A percentile compares a stretch with the other conserved stretches of the same genome.
Conservation (phyloP, 2,797 vertebrate species). For the Lindbergichthys nudifrons region DNA sequence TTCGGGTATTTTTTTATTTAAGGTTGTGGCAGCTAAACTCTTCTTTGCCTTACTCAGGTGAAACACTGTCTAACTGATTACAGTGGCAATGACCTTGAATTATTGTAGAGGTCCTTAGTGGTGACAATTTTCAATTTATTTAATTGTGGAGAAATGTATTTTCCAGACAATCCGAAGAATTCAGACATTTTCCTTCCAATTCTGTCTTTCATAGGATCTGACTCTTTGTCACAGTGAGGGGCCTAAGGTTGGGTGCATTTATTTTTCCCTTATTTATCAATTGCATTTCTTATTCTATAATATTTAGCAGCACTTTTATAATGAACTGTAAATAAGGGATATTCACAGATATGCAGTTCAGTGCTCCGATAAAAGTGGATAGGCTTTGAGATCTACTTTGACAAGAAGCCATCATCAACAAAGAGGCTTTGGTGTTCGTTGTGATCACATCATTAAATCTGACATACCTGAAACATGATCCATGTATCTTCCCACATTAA, state of each 20-base stretch:
- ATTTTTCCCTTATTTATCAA: not conserved
- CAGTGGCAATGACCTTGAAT: not conserved
- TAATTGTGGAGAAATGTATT: not conserved
- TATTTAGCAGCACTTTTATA: conserved; percentile 5
- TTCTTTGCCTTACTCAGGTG: not conserved
- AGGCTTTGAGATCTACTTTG: conserved; percentile 26
- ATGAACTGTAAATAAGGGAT: not conserved
- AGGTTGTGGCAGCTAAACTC: conserved; percentile 6
- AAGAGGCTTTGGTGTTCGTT: conserved; percentile 39
- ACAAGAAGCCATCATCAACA: conserved; percentile 35
- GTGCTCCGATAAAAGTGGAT: not conserved
- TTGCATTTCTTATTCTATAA: not conserved
- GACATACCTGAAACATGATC: conserved; percentile 37
- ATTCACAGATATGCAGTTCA: conserved; percentile 4
- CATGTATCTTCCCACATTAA: conserved; percentile 52
- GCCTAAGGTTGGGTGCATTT: not conserved
- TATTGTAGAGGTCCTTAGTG: not conserved
- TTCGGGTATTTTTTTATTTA: not conserved
- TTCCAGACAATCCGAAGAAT: not conserved
- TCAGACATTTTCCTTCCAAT: not conserved
- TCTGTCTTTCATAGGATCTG: not conserved
- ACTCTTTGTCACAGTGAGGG: not conserved
- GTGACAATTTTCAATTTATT: not conserved
- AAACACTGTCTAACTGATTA: not conserved
- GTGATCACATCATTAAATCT: conserved; percentile 52